phyloP scores from a whole-genome alignment of 2,113 vertebrate genomes.

The Mustelus asterias region DNA sequence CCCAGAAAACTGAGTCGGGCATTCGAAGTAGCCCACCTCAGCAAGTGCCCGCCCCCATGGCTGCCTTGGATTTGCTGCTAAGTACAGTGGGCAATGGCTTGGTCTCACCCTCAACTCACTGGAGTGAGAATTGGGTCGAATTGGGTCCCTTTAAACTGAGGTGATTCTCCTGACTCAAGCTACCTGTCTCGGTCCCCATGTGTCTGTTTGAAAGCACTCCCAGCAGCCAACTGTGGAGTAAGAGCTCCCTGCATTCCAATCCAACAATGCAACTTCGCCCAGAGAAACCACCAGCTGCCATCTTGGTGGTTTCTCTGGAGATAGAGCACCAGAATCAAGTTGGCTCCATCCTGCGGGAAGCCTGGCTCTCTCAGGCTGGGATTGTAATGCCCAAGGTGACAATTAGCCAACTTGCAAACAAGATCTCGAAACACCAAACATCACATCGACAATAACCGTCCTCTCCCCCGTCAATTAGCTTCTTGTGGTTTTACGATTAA shows the following conservation, averaged over 20 bases:
- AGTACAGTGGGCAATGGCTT: no score
- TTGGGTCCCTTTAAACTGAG: background rate
- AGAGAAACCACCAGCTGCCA: no score
- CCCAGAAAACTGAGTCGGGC: background rate
- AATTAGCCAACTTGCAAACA: background rate
- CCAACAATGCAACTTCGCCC: background rate
- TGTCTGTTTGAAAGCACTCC: background rate
- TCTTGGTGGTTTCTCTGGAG: background rate
- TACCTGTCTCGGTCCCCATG: no score
- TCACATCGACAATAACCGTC: background rate
- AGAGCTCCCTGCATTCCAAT: background rate
- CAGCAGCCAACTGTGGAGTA: background rate
- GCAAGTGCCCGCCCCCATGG: no score
- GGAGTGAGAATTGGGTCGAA: background rate
- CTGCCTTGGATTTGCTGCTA: background rate
- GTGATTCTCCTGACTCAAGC: background rate
- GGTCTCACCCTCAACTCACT: no score
- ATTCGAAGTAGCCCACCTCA: background rate
- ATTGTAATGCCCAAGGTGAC: background rate
- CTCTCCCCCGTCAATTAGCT: background rate
- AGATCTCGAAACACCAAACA: no score
- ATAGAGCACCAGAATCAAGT: background rate
- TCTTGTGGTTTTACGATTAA: background rate
- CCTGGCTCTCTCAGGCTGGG: background rate
- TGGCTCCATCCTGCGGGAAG: background rate